Conservation (phyloP, 2,797 vertebrate genomes). For the Bufotes viridis region DNA sequence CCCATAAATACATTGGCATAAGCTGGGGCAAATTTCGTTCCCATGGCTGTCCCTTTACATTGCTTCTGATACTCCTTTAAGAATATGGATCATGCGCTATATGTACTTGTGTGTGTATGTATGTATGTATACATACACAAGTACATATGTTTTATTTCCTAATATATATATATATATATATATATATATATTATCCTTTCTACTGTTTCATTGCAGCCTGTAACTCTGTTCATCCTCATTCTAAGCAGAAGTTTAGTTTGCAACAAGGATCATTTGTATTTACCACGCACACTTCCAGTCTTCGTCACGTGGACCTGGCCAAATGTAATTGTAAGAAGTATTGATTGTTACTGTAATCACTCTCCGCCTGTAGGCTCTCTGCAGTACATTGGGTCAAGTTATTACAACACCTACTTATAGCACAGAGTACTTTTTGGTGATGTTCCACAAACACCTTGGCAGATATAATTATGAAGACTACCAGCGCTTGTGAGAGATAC, state of each 20-base stretch:
- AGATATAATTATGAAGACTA: conserved; percentile 10
- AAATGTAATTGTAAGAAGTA: conserved; percentile 24
- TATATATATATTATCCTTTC: too few species aligned
- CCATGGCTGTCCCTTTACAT: too few species aligned
- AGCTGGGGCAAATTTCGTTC: too few species aligned
- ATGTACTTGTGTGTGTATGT: too few species aligned
- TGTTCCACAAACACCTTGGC: conserved; percentile 47
- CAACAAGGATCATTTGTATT: not conserved
- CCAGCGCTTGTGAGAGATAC: not conserved
- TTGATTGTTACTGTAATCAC: conserved; percentile 26
- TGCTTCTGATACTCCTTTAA: too few species aligned
- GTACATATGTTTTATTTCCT: too few species aligned
- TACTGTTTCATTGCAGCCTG: too few species aligned
- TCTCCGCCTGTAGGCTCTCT: conserved; percentile 9
- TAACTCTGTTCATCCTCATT: not conserved
- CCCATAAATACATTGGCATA: too few species aligned
- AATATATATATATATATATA: too few species aligned
- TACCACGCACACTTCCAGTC: not conserved
- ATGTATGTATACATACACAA: too few species aligned
- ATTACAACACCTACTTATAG: conserved; percentile 28
- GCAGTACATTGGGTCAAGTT: conserved; percentile 21
- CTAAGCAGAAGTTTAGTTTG: not conserved
- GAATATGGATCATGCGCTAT: too few species aligned
- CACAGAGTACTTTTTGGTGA: conserved; percentile 73
- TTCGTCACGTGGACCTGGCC: not conserved